These are phyloP conservation scores for Notocelia uddmanniana DNA, from an alignment of 2,888 invertebrate species.

Conservation along the genomic window DNA sequence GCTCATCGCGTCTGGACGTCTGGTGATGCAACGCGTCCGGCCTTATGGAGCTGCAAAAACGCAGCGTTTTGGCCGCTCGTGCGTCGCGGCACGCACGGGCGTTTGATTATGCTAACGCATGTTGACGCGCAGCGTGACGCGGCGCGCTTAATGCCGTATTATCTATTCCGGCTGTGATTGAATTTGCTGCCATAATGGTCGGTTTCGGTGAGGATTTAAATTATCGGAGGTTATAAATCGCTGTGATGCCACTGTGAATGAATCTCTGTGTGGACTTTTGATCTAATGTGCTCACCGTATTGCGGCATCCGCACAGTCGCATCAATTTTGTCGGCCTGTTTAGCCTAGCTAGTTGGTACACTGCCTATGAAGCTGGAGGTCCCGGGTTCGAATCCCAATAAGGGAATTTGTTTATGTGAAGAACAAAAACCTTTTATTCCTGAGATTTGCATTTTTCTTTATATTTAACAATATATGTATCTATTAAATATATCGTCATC, in stretches of 20 bases:
- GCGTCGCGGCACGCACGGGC: constrained; percentile 50
- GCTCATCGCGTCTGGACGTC: no score
- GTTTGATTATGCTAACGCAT: constrained; percentile 63
- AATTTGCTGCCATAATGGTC: constrained; percentile 30
- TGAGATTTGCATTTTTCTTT: no score
- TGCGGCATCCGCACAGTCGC: no score
- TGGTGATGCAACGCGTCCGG: no score
- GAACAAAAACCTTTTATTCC: no score
- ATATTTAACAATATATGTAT: no score
- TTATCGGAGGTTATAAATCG: constrained; percentile 25
- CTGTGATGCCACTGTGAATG: background rate
- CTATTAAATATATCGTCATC: no score
- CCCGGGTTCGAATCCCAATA: no score
- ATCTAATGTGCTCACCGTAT: background rate
- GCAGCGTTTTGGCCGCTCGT: constrained; percentile 44
- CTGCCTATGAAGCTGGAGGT: no score
- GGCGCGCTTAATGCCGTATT: constrained; percentile 41
- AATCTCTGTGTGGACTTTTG: background rate
- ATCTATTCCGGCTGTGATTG: constrained; percentile 42
- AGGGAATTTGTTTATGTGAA: no score
- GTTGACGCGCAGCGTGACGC: constrained; percentile 53
- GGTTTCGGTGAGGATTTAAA: constrained; percentile 15
- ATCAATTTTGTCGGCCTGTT: no score
- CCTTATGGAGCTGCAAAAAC: constrained; percentile 36
- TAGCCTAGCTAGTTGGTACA: no score